phyloP scores from a whole-genome alignment of 2,113 vertebrate genomes.

The Limnothrissa miodon region DNA sequence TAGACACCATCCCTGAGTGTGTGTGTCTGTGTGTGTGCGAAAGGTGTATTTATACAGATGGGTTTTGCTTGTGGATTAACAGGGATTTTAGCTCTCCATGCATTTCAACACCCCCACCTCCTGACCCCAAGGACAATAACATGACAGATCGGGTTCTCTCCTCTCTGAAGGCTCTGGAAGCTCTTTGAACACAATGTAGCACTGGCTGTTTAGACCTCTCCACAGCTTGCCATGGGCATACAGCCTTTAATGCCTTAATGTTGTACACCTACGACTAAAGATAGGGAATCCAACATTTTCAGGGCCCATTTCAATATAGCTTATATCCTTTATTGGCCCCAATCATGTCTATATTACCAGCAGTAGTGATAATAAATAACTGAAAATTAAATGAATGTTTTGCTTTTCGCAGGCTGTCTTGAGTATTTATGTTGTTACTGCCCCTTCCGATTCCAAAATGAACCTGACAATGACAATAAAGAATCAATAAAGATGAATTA shows the following conservation, averaged over 20 bases:
- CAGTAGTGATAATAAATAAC: not conserved
- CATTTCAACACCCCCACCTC: conserved; percentile 62
- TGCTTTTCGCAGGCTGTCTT: too few relatives aligned
- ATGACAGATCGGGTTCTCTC: not conserved
- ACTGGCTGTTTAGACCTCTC: not conserved
- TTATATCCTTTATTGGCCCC: too few relatives aligned
- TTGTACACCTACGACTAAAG: not conserved
- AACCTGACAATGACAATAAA: not conserved
- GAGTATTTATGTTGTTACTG: not conserved
- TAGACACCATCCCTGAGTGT: too few relatives aligned
- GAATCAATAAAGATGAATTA: not conserved
- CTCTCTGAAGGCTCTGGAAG: not conserved
- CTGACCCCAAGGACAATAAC: conserved; percentile 34
- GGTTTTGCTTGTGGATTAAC: conserved; percentile 73
- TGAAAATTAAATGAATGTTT: not conserved
- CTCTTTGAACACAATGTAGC: not conserved
- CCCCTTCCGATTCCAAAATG: not conserved
- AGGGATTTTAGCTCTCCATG: conserved; percentile 56
- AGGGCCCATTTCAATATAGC: too few relatives aligned
- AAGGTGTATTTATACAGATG: conserved; percentile 58
- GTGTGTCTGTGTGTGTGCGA: not conserved
- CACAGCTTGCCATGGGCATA: not conserved
- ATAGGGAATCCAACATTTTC: not conserved
- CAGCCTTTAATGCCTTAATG: not conserved
- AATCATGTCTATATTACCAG: not conserved